Base-by-base conservation (phyloP, 2,797 vertebrate genomes). In the Gephyroberyx darwinii region DNA sequence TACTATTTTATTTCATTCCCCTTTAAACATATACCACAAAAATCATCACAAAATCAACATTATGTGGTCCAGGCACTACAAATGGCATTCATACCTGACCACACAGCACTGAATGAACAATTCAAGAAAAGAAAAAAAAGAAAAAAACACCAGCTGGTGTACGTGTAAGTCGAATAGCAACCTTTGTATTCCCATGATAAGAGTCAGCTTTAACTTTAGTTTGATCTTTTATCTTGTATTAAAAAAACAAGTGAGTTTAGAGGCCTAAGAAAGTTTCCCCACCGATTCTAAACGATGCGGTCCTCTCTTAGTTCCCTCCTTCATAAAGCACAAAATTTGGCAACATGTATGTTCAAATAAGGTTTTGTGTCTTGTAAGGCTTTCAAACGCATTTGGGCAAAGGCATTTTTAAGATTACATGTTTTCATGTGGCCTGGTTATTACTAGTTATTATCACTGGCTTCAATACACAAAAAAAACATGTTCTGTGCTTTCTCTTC, bases 1-100 rank as follows among this genome's bases (percentile, higher is more conserved):
- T 81, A 50, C 12, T 2, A 14, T 81, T 88, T 90, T 89, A 90
- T 87, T 90, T 77, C 52, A 78, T 81, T 83, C 68, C 65, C 71
- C 75, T 87, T 86, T 52, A 76, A 83, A 88, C 78, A 87, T 81
- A 83, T 37, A 88, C 43, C 56, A 77, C 62, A 80, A 43, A 77
- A 50, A 66, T 43, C 2, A 33, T n/a, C 52, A 65, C 35, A 58
- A 69, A 72, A 50, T 51, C 54, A 50, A 37, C 17, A 43, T 41
- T 2, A 51, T 13, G 77, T 77, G 81, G 78, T 65, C 76, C 51
- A 65, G 48, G 68, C 52, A 65, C 30, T 17, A 60, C 35, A 71
- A 74, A 77, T 51, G 22, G 13, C 59, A 35, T 75, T 74, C 57
- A 69, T 61, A 74, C 63, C 31, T 14, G 56, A 80, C 53, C 70